Conservation (phyloP, 2,888 invertebrate genomes). For the Drosophila rubida region DNA sequence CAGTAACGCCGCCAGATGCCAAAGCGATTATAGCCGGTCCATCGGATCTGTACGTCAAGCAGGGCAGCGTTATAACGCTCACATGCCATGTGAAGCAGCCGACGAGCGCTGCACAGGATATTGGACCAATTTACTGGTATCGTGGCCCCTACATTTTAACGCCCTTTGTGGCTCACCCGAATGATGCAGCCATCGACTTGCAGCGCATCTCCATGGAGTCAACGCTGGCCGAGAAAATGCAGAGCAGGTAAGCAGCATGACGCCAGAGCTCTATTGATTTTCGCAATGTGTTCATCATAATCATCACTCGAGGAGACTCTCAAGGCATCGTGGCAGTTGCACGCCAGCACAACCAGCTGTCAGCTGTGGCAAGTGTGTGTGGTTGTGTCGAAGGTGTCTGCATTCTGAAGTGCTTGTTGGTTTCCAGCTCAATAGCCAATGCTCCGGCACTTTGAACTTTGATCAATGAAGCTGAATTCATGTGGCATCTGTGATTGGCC, state of each 20-base stretch:
- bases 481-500: slow-evolving; percentile 57
- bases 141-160: slow-evolving; percentile 86
- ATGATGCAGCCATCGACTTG: slow-evolving; percentile 84
- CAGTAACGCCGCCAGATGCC: slow-evolving; percentile 87
- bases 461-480: slow-evolving; percentile 72
- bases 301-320: slow-evolving; percentile 24
- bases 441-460: slow-evolving; percentile 60
- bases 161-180: slow-evolving; percentile 83
- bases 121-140: slow-evolving; percentile 91
- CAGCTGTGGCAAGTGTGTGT: slow-evolving; percentile 6
- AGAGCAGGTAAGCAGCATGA: slow-evolving; percentile 86
- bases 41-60: slow-evolving; percentile 90
- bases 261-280: slow-evolving; percentile 6
- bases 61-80: slow-evolving; percentile 90
- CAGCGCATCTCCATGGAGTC: slow-evolving; percentile 84
- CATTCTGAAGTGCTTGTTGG: slow-evolving; percentile 30
- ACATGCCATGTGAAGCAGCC: slow-evolving; percentile 90
- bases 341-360: not conserved
- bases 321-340: slow-evolving; percentile 27
- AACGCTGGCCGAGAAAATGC: slow-evolving; percentile 88
- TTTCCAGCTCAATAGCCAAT: slow-evolving; percentile 50
- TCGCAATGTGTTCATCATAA: slow-evolving; percentile 25
- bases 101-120: slow-evolving; percentile 86
- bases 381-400: slow-evolving; percentile 16
- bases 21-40: slow-evolving; percentile 89